Base-by-base conservation (phyloP, 2,113 vertebrate genomes). In the Heterochromis multidens region DNA sequence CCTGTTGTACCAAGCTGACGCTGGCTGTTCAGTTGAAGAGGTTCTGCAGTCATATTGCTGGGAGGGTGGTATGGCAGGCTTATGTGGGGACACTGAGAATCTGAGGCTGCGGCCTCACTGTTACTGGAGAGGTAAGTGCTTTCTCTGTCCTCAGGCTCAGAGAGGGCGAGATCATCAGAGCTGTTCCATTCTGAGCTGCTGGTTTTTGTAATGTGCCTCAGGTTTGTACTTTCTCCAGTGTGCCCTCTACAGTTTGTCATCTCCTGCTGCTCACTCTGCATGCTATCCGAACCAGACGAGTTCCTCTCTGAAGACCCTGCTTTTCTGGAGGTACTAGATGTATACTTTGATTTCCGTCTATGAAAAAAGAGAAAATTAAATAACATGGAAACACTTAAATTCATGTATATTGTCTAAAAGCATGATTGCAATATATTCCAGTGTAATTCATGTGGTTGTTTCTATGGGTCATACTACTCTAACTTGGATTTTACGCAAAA, bases 121-220 rank as follows among this genome's bases (percentile, higher is more conserved):
- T 94, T 95, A 92, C 94, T 89, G 78, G 95, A 95, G 81, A 94
- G 94, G 87, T 95, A 95, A 31, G 95, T 84, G 60, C 93, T 94
- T 86, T 96, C 96, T 90, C 95, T 93, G 89, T 97, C 96, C 87
- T 97, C 96, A 3, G 94, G 92, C 89, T 96, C 96, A 0, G 96
- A 96, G 11, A 95, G 93, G 21, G 93, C 95, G 0, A 95, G 93
- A 79, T 96, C 96, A 4, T 96, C 95, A 0, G 96, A 96, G 92
- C 96, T 97, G 95, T 96, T 97, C 94, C 95, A 97, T 80, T 97
- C 96, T 1, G 95, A 96, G 88, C 95, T 96, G 89, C 95, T 96
- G 91, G 95, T 96, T 92, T 96, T 96, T 16, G 91, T 84, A 17
- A 95, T 79, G 62, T 93, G 92, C 74, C 92, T 94, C 57, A 87